Evolutionary conservation across 2,113 vertebrate genomes (phyloP).

Genomic region (Choloepus hoffmanni): DNA sequence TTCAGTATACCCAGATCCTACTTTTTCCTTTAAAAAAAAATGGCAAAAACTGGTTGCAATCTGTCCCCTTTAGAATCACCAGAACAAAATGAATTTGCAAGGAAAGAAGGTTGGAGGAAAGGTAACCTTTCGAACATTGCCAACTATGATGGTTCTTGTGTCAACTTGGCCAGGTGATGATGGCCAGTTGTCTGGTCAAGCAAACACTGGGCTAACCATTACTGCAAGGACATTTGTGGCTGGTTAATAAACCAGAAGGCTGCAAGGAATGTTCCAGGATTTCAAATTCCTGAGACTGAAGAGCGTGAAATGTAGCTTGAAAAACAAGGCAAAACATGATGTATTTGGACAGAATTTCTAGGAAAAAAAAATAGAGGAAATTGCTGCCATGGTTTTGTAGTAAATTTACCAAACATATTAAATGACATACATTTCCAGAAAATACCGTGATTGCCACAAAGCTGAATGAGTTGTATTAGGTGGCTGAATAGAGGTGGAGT

Average conservation of each 20-base stretch:
- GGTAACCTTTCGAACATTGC: not conserved
- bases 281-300: slow-evolving; percentile 62
- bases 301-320: not conserved
- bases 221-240: too few relatives aligned
- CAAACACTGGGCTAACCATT: too few relatives aligned
- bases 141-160: not conserved
- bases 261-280: not conserved
- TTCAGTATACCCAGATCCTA: not conserved
- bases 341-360: slow-evolving; percentile 20
- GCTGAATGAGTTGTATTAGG: not conserved
- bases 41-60: not conserved
- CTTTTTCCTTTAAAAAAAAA: not conserved
- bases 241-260: not conserved
- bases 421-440: not conserved
- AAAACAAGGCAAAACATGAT: slow-evolving; percentile 50
- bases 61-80: not conserved
- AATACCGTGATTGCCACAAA: not conserved
- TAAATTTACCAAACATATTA: slow-evolving; percentile 27
- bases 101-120: not conserved
- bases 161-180: too few relatives aligned
- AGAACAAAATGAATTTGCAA: not conserved
- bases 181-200: too few relatives aligned
- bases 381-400: slow-evolving; percentile 17
- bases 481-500: not conserved
- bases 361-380: slow-evolving; percentile 23